These are phyloP conservation scores for Sebastes melanostomus DNA, from an alignment of 2,797 vertebrate genomes.

Conservation along the genomic window DNA sequence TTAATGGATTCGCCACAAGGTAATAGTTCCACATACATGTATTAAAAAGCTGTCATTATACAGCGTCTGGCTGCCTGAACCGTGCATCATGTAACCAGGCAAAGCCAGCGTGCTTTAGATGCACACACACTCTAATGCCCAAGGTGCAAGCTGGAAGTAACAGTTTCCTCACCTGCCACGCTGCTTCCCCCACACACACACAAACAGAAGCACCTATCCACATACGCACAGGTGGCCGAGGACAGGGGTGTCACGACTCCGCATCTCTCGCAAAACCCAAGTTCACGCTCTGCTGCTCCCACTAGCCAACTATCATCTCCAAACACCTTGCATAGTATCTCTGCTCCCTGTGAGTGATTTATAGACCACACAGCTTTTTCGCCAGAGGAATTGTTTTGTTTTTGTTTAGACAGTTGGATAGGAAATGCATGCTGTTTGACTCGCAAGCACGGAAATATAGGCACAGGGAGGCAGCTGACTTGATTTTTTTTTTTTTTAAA, in stretches of 20 bases:
- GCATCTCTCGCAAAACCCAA: constrained; percentile 55
- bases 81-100: not conserved
- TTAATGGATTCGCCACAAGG: constrained; percentile 24
- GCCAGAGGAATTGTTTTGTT: constrained; percentile 53
- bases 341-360: constrained; percentile 71
- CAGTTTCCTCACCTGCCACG: constrained; percentile 67
- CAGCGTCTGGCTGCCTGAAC: constrained; percentile 1
- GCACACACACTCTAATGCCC: constrained; percentile 20
- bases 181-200: constrained; percentile 24
- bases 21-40: constrained; percentile 5
- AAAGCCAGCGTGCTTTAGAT: not conserved
- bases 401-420: constrained; percentile 54
- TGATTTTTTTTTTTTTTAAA: constrained; percentile 6
- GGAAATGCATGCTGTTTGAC: constrained; percentile 50
- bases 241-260: constrained; percentile 70
- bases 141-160: constrained; percentile 61
- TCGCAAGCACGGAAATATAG: constrained; percentile 25
- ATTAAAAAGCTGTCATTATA: constrained; percentile 19
- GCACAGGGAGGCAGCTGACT: not conserved
- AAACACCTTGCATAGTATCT: constrained; percentile 77
- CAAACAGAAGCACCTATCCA: constrained; percentile 31
- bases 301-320: constrained; percentile 75
- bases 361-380: constrained; percentile 49
- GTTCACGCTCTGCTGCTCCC: constrained; percentile 72
- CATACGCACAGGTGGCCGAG: constrained; percentile 64